Evolutionary conservation across 2,888 invertebrate genomes (phyloP).

Genomic region (Gymnosoma rotundatum): DNA sequence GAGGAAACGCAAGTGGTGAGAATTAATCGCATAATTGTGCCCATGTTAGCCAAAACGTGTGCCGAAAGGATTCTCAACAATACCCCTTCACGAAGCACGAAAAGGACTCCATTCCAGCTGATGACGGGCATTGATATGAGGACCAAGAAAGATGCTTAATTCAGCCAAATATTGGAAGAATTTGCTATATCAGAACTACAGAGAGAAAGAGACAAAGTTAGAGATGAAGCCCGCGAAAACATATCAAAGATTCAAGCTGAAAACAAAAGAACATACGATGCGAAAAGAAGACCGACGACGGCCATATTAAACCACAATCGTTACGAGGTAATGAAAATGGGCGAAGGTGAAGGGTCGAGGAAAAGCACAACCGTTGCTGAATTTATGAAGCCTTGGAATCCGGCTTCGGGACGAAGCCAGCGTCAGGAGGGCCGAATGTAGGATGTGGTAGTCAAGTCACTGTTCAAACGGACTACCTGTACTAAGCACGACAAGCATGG

Average conservation of each 20-base stretch:
- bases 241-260: no score
- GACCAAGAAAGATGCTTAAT: no score
- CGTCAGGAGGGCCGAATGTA: neutral
- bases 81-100: constrained; percentile 6
- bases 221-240: no score
- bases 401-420: neutral
- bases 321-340: neutral
- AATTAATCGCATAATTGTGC: neutral
- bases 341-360: neutral
- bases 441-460: neutral
- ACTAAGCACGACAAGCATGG: no score
- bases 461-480: no score
- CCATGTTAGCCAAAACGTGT: constrained; percentile 14
- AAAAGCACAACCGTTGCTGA: neutral
- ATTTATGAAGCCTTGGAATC: neutral
- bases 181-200: no score
- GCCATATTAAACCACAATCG: neutral
- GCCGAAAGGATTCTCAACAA: constrained; percentile 8
- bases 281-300: neutral
- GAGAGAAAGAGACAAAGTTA: no score
- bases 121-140: neutral
- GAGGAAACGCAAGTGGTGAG: constrained; percentile 2
- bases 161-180: no score
- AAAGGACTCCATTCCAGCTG: neutral
- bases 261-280: neutral